These are phyloP conservation scores for Ivindomyrus marchei DNA, from an alignment of 2,113 vertebrate genomes.

Conservation along the genomic window DNA sequence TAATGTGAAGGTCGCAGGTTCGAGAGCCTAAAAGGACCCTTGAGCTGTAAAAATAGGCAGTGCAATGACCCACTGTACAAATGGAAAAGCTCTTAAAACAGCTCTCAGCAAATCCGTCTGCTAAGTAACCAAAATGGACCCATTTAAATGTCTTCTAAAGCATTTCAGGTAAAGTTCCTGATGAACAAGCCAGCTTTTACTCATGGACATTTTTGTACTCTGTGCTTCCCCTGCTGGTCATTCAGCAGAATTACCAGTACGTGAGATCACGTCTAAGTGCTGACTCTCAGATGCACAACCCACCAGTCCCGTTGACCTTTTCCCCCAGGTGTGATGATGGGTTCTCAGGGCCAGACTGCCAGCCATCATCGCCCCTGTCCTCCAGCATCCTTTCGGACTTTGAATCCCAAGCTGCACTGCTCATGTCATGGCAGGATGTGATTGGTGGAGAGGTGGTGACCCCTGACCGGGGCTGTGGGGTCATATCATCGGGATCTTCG, in stretches of 20 bases:
- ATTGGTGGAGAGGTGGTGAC: conserved; percentile 87
- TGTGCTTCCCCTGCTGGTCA: not conserved
- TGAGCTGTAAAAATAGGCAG: not conserved
- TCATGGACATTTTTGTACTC: not conserved
- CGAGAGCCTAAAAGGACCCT: not conserved
- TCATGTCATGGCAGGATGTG: conserved; percentile 85
- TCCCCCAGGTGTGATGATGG: conserved; percentile 70
- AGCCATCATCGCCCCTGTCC: conserved; percentile 74
- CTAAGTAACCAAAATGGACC: not conserved
- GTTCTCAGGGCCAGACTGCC: conserved; percentile 79
- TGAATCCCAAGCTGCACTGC: conserved; percentile 75
- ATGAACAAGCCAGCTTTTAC: not conserved
- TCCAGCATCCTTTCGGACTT: conserved; percentile 91
- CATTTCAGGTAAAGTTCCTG: not conserved
- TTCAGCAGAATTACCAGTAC: not conserved
- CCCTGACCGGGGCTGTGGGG: conserved; percentile 87
- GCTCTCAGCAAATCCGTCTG: not conserved
- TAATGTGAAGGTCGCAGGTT: not conserved
- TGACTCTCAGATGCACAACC: not conserved
- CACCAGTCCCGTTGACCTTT: conserved; percentile 9
- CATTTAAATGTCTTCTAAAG: not conserved
- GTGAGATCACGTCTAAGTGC: not conserved
- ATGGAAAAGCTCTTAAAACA: not conserved
- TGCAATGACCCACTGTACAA: not conserved
- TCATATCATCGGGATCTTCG: conserved; percentile 90